phyloP scores from a whole-genome alignment of 2,888 invertebrate genomes.

The Tineola bisselliella region DNA sequence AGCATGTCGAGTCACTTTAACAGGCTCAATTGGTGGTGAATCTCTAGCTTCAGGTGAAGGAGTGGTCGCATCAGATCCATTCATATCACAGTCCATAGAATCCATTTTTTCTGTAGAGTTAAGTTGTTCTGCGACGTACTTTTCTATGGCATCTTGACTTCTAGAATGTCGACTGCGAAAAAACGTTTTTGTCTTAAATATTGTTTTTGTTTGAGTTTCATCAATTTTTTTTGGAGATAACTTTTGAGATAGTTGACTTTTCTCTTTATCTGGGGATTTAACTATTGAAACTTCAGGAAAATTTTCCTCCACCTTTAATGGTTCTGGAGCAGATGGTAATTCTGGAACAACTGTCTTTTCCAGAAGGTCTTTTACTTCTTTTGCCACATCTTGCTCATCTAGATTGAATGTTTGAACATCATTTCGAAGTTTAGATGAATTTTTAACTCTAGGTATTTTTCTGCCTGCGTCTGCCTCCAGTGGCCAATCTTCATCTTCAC shows the following conservation, averaged over 20 bases:
- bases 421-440: constrained; percentile 46
- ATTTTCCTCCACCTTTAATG: constrained; percentile 65
- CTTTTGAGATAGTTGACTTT: background rate
- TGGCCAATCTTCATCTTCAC: constrained; percentile 75
- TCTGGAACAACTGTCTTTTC: constrained; percentile 70
- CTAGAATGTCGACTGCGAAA: constrained; percentile 64
- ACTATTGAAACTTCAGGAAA: constrained; percentile 63
- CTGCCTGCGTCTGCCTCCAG: constrained; percentile 65
- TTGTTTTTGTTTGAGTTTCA: constrained; percentile 45
- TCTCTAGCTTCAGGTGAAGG: constrained; percentile 35
- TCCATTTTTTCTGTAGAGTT: constrained; percentile 57
- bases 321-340: constrained; percentile 62
- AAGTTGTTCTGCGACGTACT: constrained; percentile 61
- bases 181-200: constrained; percentile 66
- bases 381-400: constrained; percentile 58
- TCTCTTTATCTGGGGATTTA: constrained; percentile 56
- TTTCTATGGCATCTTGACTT: constrained; percentile 64
- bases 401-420: constrained; percentile 49
- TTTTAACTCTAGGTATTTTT: constrained; percentile 73
- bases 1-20: constrained; percentile 64
- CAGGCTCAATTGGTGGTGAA: constrained; percentile 56
- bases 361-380: constrained; percentile 70
- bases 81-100: constrained; percentile 45
- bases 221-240: constrained; percentile 31
- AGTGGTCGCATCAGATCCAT: constrained; percentile 46